Evolutionary conservation across 2,888 invertebrate genomes (phyloP).

Genomic region (Clitarchus hookeri): DNA sequence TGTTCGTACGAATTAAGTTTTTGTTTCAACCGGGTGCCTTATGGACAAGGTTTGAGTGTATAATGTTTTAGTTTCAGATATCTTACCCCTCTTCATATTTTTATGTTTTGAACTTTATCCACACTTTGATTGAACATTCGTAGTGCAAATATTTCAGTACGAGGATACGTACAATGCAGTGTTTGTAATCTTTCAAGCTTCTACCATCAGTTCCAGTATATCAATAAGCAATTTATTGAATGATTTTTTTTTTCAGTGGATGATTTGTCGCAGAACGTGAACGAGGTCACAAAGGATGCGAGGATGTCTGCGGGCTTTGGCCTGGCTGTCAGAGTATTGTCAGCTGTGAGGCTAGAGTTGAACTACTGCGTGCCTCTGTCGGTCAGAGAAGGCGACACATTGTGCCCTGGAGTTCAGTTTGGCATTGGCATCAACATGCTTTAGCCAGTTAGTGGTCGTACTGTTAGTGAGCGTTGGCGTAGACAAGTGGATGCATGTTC

Average conservation of each 20-base stretch:
- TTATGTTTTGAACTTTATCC: too few relatives aligned
- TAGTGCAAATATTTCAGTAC: too few relatives aligned
- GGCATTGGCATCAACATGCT: conserved; percentile 83
- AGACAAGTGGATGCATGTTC: neutral
- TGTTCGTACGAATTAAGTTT: too few relatives aligned
- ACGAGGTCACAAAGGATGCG: conserved; percentile 58
- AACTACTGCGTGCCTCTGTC: conserved; percentile 87
- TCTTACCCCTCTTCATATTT: too few relatives aligned
- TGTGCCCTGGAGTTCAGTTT: conserved; percentile 76
- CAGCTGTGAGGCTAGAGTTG: conserved; percentile 89
- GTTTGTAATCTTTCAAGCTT: too few relatives aligned
- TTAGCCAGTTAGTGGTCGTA: conserved; percentile 52
- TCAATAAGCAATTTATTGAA: too few relatives aligned
- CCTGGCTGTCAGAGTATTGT: conserved; percentile 79
- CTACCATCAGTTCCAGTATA: too few relatives aligned
- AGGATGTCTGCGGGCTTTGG: conserved; percentile 83
- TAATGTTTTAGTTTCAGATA: too few relatives aligned
- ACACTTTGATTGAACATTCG: too few relatives aligned
- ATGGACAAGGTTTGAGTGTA: too few relatives aligned
- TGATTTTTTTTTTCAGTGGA: conserved; percentile 53
- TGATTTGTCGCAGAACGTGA: conserved; percentile 52
- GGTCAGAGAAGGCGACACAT: conserved; percentile 66
- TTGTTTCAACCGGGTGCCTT: too few relatives aligned
- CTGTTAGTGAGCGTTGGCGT: neutral
- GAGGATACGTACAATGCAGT: too few relatives aligned